phyloP scores from a whole-genome alignment of 2,113 vertebrate species.

The Tamias sibiricus region DNA sequence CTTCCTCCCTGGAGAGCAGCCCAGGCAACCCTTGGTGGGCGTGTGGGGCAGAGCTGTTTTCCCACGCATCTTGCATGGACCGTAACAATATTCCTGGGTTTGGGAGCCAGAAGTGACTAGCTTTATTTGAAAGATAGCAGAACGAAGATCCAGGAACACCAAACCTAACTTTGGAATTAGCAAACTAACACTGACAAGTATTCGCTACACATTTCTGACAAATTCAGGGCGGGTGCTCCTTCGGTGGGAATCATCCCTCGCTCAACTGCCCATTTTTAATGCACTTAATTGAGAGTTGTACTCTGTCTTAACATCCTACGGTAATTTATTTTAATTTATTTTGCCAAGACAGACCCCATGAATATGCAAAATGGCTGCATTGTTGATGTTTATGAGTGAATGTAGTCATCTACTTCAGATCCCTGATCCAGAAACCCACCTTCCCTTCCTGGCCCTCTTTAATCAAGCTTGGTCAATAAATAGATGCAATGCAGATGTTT shows the following conservation, averaged over 20 bases:
- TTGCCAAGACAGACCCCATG: background rate
- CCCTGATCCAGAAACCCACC: background rate
- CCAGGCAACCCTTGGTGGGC: background rate
- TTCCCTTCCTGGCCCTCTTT: background rate
- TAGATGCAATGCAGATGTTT: background rate
- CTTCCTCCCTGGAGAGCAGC: background rate
- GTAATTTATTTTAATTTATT: background rate
- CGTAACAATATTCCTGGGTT: background rate
- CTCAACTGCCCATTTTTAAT: background rate
- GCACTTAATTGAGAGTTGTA: background rate
- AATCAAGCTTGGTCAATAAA: background rate
- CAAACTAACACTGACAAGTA: no score
- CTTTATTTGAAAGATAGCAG: background rate
- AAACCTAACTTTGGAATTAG: accelerated
- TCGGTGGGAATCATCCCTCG: accelerated
- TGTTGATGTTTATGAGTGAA: background rate
- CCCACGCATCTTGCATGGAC: no score
- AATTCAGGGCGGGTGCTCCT: background rate
- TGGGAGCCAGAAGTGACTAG: background rate
- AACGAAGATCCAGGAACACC: background rate
- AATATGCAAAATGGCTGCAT: no score
- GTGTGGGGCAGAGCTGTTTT: no score
- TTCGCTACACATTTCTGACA: background rate
- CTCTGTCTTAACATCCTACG: background rate
- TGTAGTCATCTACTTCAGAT: background rate